Base-by-base conservation (phyloP, 2,797 vertebrate genomes). In the Tauraco hartlaubi region DNA sequence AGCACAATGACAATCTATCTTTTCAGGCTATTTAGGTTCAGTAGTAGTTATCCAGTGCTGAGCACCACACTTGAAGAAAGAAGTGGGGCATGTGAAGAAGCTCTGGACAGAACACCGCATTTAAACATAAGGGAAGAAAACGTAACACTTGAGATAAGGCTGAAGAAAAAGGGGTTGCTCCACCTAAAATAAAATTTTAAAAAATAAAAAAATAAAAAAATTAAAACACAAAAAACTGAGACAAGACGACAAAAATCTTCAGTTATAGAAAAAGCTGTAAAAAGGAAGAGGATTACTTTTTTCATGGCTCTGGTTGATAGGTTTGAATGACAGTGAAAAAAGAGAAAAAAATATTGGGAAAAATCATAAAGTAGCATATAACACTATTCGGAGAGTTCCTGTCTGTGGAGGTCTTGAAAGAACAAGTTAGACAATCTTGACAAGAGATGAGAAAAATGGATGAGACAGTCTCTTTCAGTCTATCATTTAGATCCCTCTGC, bases 131-230 rank as follows among this genome's bases (percentile, higher is more conserved):
- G 4, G 1, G 2, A 82, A 71, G 11, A 54, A 59, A 85, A 58
- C 0, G 29, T 1, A 16, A 16, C 7, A 9, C 0, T 0, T 29
- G 8, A 63, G 12, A 6, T 20, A 86, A 55, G 31, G 11, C 3
- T 75, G 54, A 61, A 72, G 19, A 67, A 88, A 90, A 71, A 9
- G 1, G 5, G 4, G 6, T 31, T 63, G 21, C 5, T 62, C 21
- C 19, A 54, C 4, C 8, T 59, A 33, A 62, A 69, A 35, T 1
- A 39, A 2, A 5, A 48, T 23, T 55, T 43, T n/a, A 58, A 8
- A 25, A 52, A 52, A 48, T 23, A 66, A 48, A 35, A 58, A 8
- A 22, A 52, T 29, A 43, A 3, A 6, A 37, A 44, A 66, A 43
- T 39, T 52, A 8, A 22, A 19, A 3, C 0, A 1, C 8, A 39